Conservation (phyloP, 2,113 vertebrate genomes). For the Peucedramus taeniatus region DNA sequence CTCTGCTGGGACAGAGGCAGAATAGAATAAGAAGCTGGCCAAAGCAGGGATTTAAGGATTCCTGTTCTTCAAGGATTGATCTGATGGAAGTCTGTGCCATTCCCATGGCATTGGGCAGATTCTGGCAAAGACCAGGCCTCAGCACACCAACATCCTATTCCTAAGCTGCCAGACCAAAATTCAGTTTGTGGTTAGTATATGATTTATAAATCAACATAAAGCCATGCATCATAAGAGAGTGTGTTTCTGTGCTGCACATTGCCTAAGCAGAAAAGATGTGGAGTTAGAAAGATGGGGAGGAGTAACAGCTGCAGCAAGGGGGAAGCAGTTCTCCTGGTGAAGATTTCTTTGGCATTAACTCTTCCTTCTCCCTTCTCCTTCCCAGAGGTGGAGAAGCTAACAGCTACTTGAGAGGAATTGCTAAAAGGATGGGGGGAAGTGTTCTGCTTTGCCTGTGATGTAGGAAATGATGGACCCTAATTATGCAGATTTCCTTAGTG, state of each 20-base stretch:
- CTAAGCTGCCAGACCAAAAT: not conserved
- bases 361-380: not conserved
- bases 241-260: not conserved
- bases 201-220: not conserved
- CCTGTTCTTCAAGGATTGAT: not conserved
- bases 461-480: slow-evolving; percentile 54
- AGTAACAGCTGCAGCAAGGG: not conserved
- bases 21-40: not conserved
- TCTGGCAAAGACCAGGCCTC: not conserved
- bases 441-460: slow-evolving; percentile 26
- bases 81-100: not conserved
- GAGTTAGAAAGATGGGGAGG: not conserved
- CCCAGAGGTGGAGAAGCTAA: not conserved
- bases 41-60: not conserved
- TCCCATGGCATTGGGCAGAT: not conserved
- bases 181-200: not conserved
- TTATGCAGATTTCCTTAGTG: slow-evolving; percentile 54
- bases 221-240: not conserved
- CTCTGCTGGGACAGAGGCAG: not conserved
- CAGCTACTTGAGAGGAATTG: slow-evolving; percentile 42
- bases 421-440: not conserved
- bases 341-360: not conserved
- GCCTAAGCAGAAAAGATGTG: not conserved
- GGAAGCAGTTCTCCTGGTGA: not conserved
- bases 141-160: not conserved